phyloP scores from a whole-genome alignment of 1,140 invertebrate genomes.

The Antheraea pernyi region DNA sequence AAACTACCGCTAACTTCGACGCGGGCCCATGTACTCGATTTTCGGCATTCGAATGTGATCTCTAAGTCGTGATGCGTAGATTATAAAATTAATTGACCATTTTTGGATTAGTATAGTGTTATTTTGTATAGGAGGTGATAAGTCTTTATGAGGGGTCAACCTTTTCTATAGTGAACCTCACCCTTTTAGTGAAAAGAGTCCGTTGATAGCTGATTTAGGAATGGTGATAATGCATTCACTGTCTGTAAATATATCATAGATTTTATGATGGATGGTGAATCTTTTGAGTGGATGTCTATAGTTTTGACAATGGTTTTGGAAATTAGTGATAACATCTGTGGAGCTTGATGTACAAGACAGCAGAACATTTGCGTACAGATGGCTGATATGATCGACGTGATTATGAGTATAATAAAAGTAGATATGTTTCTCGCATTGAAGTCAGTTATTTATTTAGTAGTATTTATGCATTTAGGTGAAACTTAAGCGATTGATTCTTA shows the following conservation, averaged over 20 bases:
- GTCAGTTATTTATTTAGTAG: too few species aligned
- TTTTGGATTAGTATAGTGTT: constrained; percentile 72
- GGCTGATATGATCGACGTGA: not conserved
- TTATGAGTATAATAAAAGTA: not conserved
- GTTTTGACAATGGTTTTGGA: not conserved
- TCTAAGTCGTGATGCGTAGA: constrained; percentile 42
- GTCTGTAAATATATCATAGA: constrained; percentile 78
- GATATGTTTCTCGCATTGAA: not conserved
- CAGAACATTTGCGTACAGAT: not conserved
- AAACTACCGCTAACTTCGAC: constrained; percentile 73
- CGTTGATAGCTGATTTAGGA: constrained; percentile 79
- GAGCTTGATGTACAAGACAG: not conserved
- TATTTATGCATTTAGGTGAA: too few species aligned
- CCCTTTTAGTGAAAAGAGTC: constrained; percentile 79
- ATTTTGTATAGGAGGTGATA: constrained; percentile 79
- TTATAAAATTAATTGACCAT: constrained; percentile 38
- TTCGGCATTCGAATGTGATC: constrained; percentile 50
- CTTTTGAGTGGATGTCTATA: constrained; percentile 13
- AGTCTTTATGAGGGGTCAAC: constrained; percentile 79
- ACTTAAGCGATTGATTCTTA: too few species aligned
- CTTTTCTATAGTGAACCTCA: constrained; percentile 76
- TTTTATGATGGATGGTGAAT: constrained; percentile 70
- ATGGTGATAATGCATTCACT: constrained; percentile 74
- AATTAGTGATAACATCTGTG: not conserved
- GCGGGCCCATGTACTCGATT: constrained; percentile 53